A percentile compares a stretch with the other conserved stretches of the same genome.
These are phyloP conservation scores for Microchirus variegatus DNA, from an alignment of 2,797 vertebrate genomes.

Conservation along the genomic window DNA sequence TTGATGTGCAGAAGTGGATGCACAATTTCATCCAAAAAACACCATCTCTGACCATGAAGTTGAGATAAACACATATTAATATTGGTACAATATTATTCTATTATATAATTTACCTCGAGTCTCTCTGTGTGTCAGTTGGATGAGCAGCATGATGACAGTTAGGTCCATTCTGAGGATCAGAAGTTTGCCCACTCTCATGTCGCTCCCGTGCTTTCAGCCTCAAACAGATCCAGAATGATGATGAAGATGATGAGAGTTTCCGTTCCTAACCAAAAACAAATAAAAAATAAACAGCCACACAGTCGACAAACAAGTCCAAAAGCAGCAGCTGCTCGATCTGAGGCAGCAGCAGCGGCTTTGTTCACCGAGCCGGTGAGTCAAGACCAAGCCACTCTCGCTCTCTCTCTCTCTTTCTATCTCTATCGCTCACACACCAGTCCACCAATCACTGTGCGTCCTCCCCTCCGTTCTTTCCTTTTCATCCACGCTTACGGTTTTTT, in stretches of 20 bases:
- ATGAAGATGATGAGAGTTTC: neutral
- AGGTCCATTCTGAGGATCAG: constrained; percentile 40
- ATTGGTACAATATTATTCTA: too few relatives aligned
- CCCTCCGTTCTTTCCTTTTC: neutral
- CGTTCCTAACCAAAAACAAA: neutral
- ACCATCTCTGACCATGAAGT: too few relatives aligned
- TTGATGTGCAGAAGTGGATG: too few relatives aligned
- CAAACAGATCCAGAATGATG: neutral
- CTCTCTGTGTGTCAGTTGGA: constrained; percentile 45
- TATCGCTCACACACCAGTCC: neutral
- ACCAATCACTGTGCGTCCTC: neutral
- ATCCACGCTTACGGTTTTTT: neutral
- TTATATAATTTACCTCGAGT: constrained; percentile 67
- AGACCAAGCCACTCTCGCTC: neutral
- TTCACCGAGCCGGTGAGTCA: constrained; percentile 8
- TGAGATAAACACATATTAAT: too few relatives aligned
- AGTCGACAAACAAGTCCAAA: neutral
- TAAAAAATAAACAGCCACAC: neutral
- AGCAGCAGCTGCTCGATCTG: neutral
- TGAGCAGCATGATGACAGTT: constrained; percentile 47
- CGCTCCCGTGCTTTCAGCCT: neutral
- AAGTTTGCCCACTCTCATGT: constrained; percentile 31
- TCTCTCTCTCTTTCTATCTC: neutral
- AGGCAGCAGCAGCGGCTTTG: neutral
- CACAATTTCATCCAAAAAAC: too few relatives aligned